A percentile compares a stretch with the other conserved stretches of the same genome.
Evolutionary conservation across 2,888 invertebrate genomes (phyloP).

Genomic region (Mycalesis mineus): DNA sequence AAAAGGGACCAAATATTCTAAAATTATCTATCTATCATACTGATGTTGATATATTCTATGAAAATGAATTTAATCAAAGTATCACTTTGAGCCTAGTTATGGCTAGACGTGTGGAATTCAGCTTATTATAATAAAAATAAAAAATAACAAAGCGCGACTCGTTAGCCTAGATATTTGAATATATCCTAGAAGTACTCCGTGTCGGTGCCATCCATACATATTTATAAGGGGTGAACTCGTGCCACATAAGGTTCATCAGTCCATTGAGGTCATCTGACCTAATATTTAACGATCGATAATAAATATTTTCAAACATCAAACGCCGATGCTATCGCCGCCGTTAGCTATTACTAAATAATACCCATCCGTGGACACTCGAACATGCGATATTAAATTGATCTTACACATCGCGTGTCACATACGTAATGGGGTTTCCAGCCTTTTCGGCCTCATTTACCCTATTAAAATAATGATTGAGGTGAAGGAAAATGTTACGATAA

Average conservation of each 20-base stretch:
- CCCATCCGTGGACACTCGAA: background rate
- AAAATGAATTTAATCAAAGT: no score
- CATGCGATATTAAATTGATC: background rate
- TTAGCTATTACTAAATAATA: background rate
- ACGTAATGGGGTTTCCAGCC: background rate
- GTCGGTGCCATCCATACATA: background rate
- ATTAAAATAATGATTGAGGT: background rate
- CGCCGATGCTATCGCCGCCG: background rate
- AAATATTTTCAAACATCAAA: background rate
- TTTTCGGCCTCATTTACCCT: background rate
- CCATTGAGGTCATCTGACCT: background rate
- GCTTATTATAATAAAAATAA: no score
- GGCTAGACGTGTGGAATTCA: no score
- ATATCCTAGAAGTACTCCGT: background rate
- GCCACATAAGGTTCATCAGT: background rate
- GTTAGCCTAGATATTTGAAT: no score
- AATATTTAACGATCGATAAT: background rate
- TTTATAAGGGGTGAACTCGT: no score
- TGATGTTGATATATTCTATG: no score
- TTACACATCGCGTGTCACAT: slow-evolving; percentile 1
- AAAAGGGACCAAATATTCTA: no score
- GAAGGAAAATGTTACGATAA: no score
- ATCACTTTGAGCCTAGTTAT: no score
- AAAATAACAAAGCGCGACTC: no score
- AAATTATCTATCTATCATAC: no score